These are phyloP conservation scores for Peribatodes rhomboidaria DNA, from an alignment of 2,888 invertebrate species.

Conservation along the genomic window DNA sequence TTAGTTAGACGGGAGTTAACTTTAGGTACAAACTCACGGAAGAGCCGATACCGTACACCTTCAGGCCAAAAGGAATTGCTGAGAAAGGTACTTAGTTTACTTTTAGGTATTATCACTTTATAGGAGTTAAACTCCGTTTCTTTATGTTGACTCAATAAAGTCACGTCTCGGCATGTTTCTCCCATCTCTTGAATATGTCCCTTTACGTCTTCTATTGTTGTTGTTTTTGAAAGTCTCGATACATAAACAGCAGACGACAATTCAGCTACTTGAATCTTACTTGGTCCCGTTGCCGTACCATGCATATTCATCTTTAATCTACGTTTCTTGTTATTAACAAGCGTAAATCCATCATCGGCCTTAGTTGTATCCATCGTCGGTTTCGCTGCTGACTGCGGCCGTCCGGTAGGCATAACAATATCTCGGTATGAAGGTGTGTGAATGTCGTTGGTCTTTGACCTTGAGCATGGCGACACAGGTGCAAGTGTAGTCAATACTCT, in stretches of 20 bases:
- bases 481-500: background rate
- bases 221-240: constrained; percentile 20
- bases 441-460: background rate
- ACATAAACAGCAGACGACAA: constrained; percentile 11
- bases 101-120: too few species aligned
- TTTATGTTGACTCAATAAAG: background rate
- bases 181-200: constrained; percentile 8
- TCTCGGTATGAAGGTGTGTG: background rate
- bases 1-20: background rate
- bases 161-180: constrained; percentile 13
- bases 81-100: too few species aligned
- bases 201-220: constrained; percentile 11
- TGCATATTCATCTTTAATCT: too few species aligned
- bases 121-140: constrained; percentile 12
- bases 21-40: constrained; percentile 14
- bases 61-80: too few species aligned
- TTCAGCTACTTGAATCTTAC: constrained; percentile 17
- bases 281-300: constrained; percentile 11
- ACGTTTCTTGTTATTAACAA: too few species aligned
- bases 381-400: background rate
- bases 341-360: constrained; percentile 6
- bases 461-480: background rate
- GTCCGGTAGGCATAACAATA: background rate
- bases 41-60: constrained; percentile 11
- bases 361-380: background rate